Evolutionary conservation across 2,113 vertebrate species (phyloP).

Genomic region (Casuarius casuarius): DNA sequence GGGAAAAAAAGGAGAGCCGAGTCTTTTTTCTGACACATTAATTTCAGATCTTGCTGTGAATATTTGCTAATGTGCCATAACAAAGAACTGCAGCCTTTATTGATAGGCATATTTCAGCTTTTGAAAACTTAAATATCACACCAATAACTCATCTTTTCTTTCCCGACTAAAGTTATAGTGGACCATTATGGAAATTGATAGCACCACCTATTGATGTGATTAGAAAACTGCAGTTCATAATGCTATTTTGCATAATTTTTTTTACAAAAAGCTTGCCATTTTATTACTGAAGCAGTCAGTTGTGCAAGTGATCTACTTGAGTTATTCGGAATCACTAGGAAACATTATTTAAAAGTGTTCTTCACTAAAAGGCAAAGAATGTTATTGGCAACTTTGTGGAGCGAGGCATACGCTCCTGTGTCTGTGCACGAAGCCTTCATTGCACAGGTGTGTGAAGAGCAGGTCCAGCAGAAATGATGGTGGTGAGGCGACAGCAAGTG

Average conservation of each 20-base stretch:
- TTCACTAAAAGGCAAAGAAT: background rate
- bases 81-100: background rate
- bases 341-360: background rate
- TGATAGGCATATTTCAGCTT: background rate
- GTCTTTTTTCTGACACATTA: background rate
- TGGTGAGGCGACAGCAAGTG: background rate
- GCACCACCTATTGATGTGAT: constrained; percentile 39
- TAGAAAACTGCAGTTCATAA: background rate
- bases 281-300: background rate
- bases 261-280: background rate
- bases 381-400: background rate
- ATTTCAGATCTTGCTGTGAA: background rate
- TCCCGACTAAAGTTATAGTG: background rate
- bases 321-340: background rate
- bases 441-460: background rate
- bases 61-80: background rate
- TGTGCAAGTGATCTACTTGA: background rate
- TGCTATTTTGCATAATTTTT: background rate
- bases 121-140: fast-evolving
- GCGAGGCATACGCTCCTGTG: fast-evolving
- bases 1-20: background rate
- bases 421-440: background rate
- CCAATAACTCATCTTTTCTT: background rate
- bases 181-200: constrained; percentile 2
- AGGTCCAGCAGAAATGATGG: background rate